phyloP scores from a whole-genome alignment of 2,888 invertebrate genomes.

The Zaprionus bogoriensis region DNA sequence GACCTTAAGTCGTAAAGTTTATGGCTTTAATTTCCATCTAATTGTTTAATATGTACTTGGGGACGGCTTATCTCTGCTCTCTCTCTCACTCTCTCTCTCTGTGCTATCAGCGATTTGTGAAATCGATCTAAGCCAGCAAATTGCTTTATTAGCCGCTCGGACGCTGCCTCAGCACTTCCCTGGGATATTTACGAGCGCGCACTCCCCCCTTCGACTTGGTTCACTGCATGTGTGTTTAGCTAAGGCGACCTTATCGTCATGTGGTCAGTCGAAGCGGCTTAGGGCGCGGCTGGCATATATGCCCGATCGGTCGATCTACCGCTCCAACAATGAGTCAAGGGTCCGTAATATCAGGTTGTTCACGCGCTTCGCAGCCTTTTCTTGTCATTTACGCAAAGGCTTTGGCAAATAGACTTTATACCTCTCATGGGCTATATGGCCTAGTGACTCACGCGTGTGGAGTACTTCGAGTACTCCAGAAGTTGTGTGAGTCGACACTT shows the following conservation, averaged over 20 bases:
- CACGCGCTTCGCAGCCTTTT: background rate
- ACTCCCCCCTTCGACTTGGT: background rate
- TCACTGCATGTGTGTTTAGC: background rate
- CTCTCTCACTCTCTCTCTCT: background rate
- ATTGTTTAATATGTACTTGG: constrained; percentile 61
- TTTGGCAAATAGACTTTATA: constrained; percentile 16
- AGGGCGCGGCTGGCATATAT: constrained; percentile 27
- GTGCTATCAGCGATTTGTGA: constrained; percentile 39
- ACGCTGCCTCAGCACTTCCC: background rate
- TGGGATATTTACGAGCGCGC: background rate
- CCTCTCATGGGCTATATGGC: background rate
- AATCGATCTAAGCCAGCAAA: constrained; percentile 31
- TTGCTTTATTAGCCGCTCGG: constrained; percentile 13
- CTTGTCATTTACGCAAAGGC: background rate
- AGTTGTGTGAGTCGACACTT: constrained; percentile 34
- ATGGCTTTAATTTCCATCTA: constrained; percentile 49
- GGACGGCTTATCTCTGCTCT: background rate
- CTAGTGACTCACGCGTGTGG: constrained; percentile 25
- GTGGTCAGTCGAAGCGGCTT: background rate
- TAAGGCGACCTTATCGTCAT: background rate
- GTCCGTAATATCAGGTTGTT: background rate
- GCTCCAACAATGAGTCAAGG: background rate
- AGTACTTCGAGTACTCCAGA: constrained; percentile 22
- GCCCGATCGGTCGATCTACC: background rate
- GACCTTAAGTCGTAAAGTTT: constrained; percentile 28